A percentile compares a stretch with the other conserved stretches of the same genome.
Conservation (phyloP, 2,888 invertebrate genomes). For the Tethea ocularis region DNA sequence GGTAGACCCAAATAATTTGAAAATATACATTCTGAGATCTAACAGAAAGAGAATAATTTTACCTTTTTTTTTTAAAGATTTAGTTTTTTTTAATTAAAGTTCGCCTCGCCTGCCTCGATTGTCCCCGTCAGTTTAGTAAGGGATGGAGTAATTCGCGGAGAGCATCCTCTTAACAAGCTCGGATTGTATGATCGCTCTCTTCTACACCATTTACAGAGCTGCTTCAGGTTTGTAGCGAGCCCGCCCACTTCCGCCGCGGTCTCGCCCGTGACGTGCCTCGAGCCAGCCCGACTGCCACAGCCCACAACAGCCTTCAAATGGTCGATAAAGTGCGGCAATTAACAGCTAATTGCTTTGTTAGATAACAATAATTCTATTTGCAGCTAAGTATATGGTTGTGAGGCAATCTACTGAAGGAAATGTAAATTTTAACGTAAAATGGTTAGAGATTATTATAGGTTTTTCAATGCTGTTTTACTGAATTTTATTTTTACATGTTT, state of each 20-base stretch:
- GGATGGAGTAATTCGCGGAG: too few species aligned
- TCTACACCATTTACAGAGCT: background rate
- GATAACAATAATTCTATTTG: slow-evolving; percentile 33
- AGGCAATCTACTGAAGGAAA: background rate
- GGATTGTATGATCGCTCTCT: background rate
- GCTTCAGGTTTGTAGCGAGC: background rate
- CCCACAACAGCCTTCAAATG: slow-evolving; percentile 40
- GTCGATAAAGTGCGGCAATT: slow-evolving; percentile 65
- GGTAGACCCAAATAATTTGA: too few species aligned
- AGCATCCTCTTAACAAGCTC: too few species aligned
- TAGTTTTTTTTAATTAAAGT: too few species aligned
- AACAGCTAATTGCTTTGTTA: slow-evolving; percentile 51
- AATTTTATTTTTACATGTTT: too few species aligned
- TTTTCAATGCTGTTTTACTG: background rate
- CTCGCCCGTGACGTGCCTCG: background rate
- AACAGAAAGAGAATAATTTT: too few species aligned
- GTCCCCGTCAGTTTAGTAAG: too few species aligned
- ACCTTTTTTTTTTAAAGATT: too few species aligned
- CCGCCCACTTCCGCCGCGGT: slow-evolving; percentile 9
- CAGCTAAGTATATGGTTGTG: background rate
- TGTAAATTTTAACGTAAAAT: background rate
- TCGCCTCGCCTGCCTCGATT: too few species aligned
- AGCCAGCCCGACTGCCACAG: background rate
- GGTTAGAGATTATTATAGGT: background rate
- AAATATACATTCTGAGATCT: too few species aligned